Base-by-base conservation (phyloP, 2,888 invertebrate genomes). In the Sinodicranocentrus sp. region DNA sequence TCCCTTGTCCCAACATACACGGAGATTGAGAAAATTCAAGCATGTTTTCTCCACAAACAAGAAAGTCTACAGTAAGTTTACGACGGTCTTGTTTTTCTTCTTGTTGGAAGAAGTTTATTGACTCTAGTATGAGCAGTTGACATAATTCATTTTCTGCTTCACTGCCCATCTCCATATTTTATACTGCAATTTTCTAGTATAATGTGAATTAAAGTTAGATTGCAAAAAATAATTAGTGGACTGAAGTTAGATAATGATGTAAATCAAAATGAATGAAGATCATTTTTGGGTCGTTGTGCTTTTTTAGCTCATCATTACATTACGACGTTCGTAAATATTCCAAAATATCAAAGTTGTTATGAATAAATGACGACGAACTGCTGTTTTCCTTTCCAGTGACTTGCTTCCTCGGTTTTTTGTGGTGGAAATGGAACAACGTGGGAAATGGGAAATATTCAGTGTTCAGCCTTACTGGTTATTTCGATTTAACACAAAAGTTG, bases 401-500 rank as follows among this genome's bases (percentile, higher is more conserved):
- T 8, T 54, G 0, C 33, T 84, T 21, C 86, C 86, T 0, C 52
- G 84, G 23, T 54, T 73, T 6, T 86, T 86, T 52, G 77, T 86
- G 10, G 57, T 86, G 1, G 86, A 86, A 28, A 84, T 67, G 28
- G 67, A 68, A 8, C 33, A 63, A 10, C 19, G 23, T 23, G 86
- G 86, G 10, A 59, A 39, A 3, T 85, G 85, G 85, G 39, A n/a
- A 17, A 21, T 72, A 0, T 17, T 28, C 1, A 43, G 19, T 3
- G 28, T 75, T 0, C 85, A 86, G 28, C 19, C 65, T 10, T 80
- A 39, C 25, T 87, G 86, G 85, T 23, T 84, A n/a, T 79, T 84
- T 13, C 59, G 52, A 1, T 44, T 85, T 2, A 33, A 65, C 0
- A 82, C 84, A 0, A 67, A 68, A 52, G 21, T 44, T 13, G 13